Percentiles rank a stretch among this genome's conserved stretches.
phyloP scores from a whole-genome alignment of 2,888 invertebrate species.

The Griposia aprilina region DNA sequence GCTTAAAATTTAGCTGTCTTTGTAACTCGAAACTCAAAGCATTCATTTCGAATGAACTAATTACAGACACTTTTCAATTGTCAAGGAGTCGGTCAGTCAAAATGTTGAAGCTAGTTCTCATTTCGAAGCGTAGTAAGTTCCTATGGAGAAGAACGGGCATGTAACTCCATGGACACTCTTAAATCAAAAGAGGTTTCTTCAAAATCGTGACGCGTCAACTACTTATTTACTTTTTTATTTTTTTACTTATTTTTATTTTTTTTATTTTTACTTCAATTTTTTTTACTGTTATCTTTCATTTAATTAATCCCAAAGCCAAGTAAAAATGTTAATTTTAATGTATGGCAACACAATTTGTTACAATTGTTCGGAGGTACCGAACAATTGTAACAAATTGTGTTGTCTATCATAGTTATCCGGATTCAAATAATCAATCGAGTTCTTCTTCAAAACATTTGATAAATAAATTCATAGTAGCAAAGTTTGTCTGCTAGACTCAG shows the following conservation, averaged over 20 bases:
- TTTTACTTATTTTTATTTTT: too few species aligned
- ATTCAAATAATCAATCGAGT: not conserved
- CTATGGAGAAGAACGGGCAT: not conserved
- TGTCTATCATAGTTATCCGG: not conserved
- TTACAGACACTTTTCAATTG: not conserved
- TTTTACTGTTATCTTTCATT: not conserved
- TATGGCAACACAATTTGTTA: too few species aligned
- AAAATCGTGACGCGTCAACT: not conserved
- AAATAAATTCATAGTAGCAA: conserved; percentile 20
- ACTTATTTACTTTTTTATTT: not conserved
- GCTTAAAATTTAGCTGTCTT: not conserved
- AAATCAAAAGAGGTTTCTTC: not conserved
- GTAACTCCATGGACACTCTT: not conserved
- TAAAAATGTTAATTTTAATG: too few species aligned
- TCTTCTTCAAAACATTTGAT: not conserved
- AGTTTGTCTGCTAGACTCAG: conserved; percentile 57
- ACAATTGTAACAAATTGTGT: too few species aligned
- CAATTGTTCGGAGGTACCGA: too few species aligned
- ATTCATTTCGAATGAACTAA: not conserved
- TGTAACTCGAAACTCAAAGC: not conserved
- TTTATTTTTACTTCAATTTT: not conserved
- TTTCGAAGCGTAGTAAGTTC: not conserved
- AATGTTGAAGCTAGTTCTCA: not conserved
- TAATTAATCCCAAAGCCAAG: not conserved
- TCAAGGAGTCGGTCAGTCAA: not conserved